Conservation (phyloP, 2,113 vertebrate genomes). For the Notiomystis cincta region DNA sequence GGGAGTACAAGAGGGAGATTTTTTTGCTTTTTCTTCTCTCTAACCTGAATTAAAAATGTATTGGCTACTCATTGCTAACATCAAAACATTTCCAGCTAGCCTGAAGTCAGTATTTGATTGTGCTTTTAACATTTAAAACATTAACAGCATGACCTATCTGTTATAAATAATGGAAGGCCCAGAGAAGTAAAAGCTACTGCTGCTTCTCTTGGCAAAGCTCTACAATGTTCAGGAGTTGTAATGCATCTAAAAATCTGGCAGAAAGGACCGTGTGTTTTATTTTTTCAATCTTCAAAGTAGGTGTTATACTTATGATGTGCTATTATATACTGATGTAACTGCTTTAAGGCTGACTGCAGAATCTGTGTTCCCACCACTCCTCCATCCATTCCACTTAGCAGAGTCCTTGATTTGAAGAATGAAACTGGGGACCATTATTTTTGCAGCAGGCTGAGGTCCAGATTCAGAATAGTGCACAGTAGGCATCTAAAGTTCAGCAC, state of each 20-base stretch:
- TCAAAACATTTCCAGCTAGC: constrained; percentile 36
- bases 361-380: neutral
- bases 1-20: constrained; percentile 23
- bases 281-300: neutral
- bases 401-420: neutral
- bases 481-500: neutral
- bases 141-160: constrained; percentile 6
- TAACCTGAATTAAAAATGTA: constrained; percentile 62
- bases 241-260: constrained; percentile 15
- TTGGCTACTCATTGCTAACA: constrained; percentile 46
- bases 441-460: neutral
- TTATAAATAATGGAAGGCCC: constrained; percentile 29
- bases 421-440: neutral
- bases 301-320: neutral
- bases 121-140: constrained; percentile 48
- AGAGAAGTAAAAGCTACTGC: constrained; percentile 5
- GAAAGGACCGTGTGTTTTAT: neutral
- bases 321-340: neutral
- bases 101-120: constrained; percentile 25
- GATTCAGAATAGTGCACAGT: neutral
- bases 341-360: neutral
- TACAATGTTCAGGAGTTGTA: neutral
- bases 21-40: constrained; percentile 42
- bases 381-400: neutral
- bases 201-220: neutral